A percentile compares a stretch with the other conserved stretches of the same genome.
Evolutionary conservation across 2,113 vertebrate genomes (phyloP).

Genomic region (Prochilodus magdalenae): DNA sequence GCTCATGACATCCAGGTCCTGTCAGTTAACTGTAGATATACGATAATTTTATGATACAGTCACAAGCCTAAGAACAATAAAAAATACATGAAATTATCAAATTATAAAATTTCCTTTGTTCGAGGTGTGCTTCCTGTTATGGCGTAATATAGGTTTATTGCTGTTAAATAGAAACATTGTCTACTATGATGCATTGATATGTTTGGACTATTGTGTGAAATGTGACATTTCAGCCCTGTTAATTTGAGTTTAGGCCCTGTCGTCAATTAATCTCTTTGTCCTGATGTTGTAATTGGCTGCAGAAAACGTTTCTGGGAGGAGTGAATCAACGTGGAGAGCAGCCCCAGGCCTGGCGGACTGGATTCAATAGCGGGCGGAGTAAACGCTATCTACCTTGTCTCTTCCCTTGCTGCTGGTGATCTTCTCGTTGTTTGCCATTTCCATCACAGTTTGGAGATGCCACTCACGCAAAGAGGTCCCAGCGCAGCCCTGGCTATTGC

Average conservation of each 20-base stretch:
- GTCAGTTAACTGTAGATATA: too few relatives aligned
- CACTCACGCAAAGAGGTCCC: slow-evolving; percentile 84
- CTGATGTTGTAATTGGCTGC: slow-evolving; percentile 58
- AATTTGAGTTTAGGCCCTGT: background rate
- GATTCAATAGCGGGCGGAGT: slow-evolving; percentile 80
- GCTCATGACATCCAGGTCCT: too few relatives aligned
- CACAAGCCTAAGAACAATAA: too few relatives aligned
- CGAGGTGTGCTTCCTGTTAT: too few relatives aligned
- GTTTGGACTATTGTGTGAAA: too few relatives aligned
- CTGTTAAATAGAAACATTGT: too few relatives aligned
- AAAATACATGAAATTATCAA: too few relatives aligned
- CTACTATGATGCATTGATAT: too few relatives aligned
- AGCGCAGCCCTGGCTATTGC: slow-evolving; percentile 85
- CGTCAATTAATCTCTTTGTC: background rate
- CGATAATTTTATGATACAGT: too few relatives aligned
- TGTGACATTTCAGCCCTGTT: too few relatives aligned
- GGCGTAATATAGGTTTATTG: too few relatives aligned
- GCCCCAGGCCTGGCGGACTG: slow-evolving; percentile 78
- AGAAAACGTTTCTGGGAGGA: slow-evolving; percentile 94
- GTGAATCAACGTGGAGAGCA: slow-evolving; percentile 88
- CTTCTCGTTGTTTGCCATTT: slow-evolving; percentile 84
- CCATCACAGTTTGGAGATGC: slow-evolving; percentile 91
- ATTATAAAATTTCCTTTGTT: too few relatives aligned
- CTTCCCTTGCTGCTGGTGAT: slow-evolving; percentile 89
- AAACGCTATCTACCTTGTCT: slow-evolving; percentile 92